Evolutionary conservation across 2,113 vertebrate genomes (phyloP).

Genomic region (Ctenomys sociabilis): DNA sequence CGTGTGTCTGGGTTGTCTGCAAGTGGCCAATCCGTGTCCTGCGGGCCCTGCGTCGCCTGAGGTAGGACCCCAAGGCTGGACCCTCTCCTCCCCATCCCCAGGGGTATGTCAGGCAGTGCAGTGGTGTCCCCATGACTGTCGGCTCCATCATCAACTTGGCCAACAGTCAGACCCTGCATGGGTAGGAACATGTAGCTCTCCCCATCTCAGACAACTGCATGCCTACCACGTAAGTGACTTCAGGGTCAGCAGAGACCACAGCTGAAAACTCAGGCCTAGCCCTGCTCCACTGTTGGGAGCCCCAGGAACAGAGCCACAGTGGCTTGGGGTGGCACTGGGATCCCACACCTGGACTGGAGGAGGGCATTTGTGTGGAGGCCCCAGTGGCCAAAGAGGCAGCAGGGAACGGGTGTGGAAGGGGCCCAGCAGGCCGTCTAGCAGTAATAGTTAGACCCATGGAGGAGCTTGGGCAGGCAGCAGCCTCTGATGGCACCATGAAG

Average conservation of each 20-base stretch:
- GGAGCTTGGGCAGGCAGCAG: not conserved
- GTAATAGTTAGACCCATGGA: not conserved
- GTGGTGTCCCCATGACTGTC: accelerated
- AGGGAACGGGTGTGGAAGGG: not conserved
- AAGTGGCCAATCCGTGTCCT: not conserved
- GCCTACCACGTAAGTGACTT: accelerated
- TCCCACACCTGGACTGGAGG: accelerated
- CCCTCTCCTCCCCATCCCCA: not conserved
- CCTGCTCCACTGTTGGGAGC: not conserved
- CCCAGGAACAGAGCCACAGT: not conserved
- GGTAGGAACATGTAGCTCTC: accelerated
- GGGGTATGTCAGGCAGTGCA: not conserved
- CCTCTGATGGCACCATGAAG: not conserved
- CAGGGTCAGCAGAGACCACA: not conserved
- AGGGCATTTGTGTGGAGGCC: accelerated
- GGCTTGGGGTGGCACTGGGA: accelerated
- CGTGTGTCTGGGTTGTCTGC: not conserved
- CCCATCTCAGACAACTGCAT: accelerated
- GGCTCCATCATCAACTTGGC: not conserved
- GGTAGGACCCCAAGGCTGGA: not conserved
- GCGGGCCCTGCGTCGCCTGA: not conserved
- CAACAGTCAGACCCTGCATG: not conserved
- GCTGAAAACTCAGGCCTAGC: too few relatives aligned
- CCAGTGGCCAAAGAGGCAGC: too few relatives aligned
- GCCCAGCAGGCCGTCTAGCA: too few relatives aligned